Conservation (phyloP, 1,140 invertebrate genomes). For the Samia ricini region DNA sequence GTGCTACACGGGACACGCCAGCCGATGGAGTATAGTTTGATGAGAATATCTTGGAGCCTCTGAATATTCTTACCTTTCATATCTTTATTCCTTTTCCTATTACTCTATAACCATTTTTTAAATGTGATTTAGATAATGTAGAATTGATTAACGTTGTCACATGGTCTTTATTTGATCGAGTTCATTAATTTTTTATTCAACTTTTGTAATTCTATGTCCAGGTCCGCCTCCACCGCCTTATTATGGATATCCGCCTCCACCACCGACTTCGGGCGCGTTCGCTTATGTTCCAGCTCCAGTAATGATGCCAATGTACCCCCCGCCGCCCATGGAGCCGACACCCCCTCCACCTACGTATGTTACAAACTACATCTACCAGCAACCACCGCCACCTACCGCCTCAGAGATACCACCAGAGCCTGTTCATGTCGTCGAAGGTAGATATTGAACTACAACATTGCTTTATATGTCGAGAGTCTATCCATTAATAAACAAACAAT, state of each 20-base stretch:
- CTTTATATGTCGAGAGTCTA: no score
- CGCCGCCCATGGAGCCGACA: slow-evolving; percentile 18
- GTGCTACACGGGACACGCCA: no score
- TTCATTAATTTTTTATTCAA: not conserved
- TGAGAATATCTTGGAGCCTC: no score
- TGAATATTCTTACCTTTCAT: no score
- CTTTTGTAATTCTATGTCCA: slow-evolving; percentile 19
- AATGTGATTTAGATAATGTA: no score
- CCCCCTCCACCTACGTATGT: slow-evolving; percentile 32
- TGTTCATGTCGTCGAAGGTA: slow-evolving; percentile 39
- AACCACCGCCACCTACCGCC: slow-evolving; percentile 21
- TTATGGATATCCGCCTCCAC: slow-evolving; percentile 42
- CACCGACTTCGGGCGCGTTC: slow-evolving; percentile 33
- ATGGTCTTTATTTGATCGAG: no score
- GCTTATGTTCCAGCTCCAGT: slow-evolving; percentile 53
- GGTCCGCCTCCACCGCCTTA: slow-evolving; percentile 31
- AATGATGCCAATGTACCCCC: slow-evolving; percentile 53
- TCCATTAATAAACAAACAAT: no score
- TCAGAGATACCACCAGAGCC: slow-evolving; percentile 27
- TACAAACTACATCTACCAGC: slow-evolving; percentile 43
- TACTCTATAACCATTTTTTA: no score
- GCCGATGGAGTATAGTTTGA: no score
- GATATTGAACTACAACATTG: slow-evolving; percentile 1
- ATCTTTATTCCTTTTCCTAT: no score
- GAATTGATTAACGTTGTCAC: no score